Evolutionary conservation across 2,113 vertebrate species (phyloP), one percentile per base, ranked within the genome.

Genomic region (Phyllopteryx taeniolatus): DNA sequence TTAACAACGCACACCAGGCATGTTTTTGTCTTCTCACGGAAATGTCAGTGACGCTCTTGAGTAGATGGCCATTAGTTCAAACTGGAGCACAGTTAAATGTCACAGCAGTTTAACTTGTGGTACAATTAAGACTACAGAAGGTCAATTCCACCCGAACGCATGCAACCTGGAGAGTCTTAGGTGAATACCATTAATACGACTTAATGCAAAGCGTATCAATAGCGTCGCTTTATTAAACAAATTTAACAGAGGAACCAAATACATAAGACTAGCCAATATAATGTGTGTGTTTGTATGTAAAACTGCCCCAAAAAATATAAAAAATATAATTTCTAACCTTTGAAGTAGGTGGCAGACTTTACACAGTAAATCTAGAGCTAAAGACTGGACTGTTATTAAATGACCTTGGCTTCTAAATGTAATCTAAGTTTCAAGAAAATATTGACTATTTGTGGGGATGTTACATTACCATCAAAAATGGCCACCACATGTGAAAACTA

Each of bases 111-210:
- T 79, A 86, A 76, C 73, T 83, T 84, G 83, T 84, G 74, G 73
- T 81, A 89, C 86, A 88, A 91, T 90, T 89, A 90, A 89, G 83
- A 90, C 81, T 75, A 82, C 86, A 75, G 83, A 88, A 91, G 86
- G 88, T 89, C 87, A 88, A 85, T 85, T 86, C 76, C 57, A 77
- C 81, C 35, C 85, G 61, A 76, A 77, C 79, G 79, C 82, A 80
- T 27, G 73, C 79, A 70, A 85, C 85, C 83, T 65, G 79, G 64
- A 76, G 74, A 15, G 15, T 77, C 82, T 79, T 77, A 53, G 20
- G 49, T 78, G 82, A 86, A 82, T 73, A 76, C 78, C 72, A 87
- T 84, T 91, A 88, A 82, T 84, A 75, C 75, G 56, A 71, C 74
- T 86, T 83, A 82, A 88, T 81, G 84, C 84, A 83, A 75, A 85